Evolutionary conservation across 92 coral and sea anemone species (phyloP).

Genomic region (Epizoanthus scotinus): DNA sequence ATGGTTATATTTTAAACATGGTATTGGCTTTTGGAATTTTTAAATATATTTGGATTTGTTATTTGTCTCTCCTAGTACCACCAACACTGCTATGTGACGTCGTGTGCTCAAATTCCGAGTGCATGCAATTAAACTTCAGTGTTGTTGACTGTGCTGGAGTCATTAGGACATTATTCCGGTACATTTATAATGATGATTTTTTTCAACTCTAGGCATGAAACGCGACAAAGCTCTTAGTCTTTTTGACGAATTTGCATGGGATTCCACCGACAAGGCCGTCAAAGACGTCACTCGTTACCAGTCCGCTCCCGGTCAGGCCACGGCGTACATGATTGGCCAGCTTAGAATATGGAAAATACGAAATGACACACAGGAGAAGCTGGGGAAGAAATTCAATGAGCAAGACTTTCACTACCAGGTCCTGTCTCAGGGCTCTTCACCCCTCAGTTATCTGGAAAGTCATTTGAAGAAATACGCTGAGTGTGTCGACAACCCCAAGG

Average conservation of each 20-base stretch:
- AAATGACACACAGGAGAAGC: slow-evolving; percentile 68
- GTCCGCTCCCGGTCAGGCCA: slow-evolving; percentile 93
- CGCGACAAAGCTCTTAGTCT: slow-evolving; percentile 79
- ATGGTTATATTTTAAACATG: not conserved
- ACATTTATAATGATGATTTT: not conserved
- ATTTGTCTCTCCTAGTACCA: too few relatives aligned
- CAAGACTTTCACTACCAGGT: slow-evolving; percentile 95
- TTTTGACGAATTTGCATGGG: slow-evolving; percentile 92
- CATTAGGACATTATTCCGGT: not conserved
- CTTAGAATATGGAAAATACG: slow-evolving; percentile 86
- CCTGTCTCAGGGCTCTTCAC: slow-evolving; percentile 89
- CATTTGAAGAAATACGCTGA: slow-evolving; percentile 73
- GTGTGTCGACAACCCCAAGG: slow-evolving; percentile 61
- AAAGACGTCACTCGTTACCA: slow-evolving; percentile 98
- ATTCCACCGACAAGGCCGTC: slow-evolving; percentile 92
- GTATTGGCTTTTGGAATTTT: not conserved
- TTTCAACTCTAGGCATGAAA: slow-evolving; percentile 70
- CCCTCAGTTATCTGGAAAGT: slow-evolving; percentile 80
- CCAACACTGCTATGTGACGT: too few relatives aligned
- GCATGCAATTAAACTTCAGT: not conserved
- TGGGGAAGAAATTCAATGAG: slow-evolving; percentile 69
- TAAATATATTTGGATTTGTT: too few relatives aligned
- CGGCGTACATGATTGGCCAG: slow-evolving; percentile 99
- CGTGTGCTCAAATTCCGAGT: not conserved
- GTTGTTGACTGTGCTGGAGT: not conserved